Base-by-base conservation (phyloP, 2,113 vertebrate genomes). In the Anser brachyrhynchus region DNA sequence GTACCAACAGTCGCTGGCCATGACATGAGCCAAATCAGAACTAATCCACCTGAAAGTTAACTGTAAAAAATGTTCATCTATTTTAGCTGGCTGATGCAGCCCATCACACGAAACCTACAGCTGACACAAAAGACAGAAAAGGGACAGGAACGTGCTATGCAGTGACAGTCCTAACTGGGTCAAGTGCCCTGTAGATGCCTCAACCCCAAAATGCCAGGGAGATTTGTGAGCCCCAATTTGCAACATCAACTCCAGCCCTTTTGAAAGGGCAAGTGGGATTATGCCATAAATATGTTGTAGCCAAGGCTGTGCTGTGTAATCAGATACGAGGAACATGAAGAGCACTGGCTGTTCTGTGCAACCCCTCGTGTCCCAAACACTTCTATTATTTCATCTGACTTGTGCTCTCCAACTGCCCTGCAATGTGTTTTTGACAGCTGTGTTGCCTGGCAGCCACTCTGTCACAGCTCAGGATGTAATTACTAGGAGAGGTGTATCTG, bases 381-480 rank as follows among this genome's bases (percentile, higher is more conserved):
- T 89, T 84, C 31, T 86, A 29, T 81, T 93, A 59, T 81, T 81
- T 65, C 75, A 25, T 52, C 86, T 65, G 69, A 81, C 84, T 84
- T 81, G 88, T 90, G 76, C 57, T 87, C 49, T 78, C 73, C 90
- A 65, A 10, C 33, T 82, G 69, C 86, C 54, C 49, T 57, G 52
- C 65, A 90, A n/a, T 51, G 61, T 77, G 35, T 51, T 78, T 95
- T 74, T 90, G 87, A 93, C 76, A 89, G 64, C 92, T 81, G 52
- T 78, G 73, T 93, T 95, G 79, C 83, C 86, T 94, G 88, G 57
- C 86, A 94, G 95, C 80, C 76, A 54, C 73, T 93, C 49, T 70
- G 62, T 92, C 80, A 82, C 57, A 87, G 88, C 57, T 93, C 70
- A 84, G 79, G 77, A 94, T 90, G 88, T 66, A 78, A 89, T 96